Conservation (phyloP, 2,113 vertebrate genomes). For the Trichomycterus rosablanca region DNA sequence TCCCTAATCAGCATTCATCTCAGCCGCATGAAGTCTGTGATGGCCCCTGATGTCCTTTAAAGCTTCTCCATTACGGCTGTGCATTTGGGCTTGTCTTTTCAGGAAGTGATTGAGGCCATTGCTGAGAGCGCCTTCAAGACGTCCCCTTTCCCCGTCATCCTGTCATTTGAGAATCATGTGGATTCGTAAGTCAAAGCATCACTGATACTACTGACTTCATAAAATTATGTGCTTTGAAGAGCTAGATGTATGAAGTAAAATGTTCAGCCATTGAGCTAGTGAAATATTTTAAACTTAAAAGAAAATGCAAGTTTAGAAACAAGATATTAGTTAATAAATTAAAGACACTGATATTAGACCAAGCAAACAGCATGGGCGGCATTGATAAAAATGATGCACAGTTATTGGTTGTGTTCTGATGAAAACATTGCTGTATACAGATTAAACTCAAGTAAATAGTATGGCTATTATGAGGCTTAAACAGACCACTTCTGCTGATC, state of each 20-base stretch:
- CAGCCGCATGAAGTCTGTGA: neutral
- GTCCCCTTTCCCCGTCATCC: slow-evolving; percentile 88
- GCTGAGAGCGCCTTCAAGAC: slow-evolving; percentile 98
- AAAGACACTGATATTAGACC: too few species aligned
- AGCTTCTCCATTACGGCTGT: slow-evolving; percentile 1
- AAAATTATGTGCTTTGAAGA: neutral
- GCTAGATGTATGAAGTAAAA: too few species aligned
- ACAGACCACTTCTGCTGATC: neutral
- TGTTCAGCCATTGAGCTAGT: neutral
- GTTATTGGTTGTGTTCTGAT: too few species aligned
- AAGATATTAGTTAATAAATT: too few species aligned
- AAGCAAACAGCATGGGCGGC: too few species aligned
- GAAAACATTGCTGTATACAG: too few species aligned
- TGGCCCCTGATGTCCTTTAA: neutral
- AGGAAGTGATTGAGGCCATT: slow-evolving; percentile 98
- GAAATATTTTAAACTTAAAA: too few species aligned
- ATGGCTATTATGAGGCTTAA: neutral
- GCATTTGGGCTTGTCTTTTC: slow-evolving; percentile 36
- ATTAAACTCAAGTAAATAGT: too few species aligned
- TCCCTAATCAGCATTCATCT: slow-evolving; percentile 14
- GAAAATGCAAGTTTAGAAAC: too few species aligned
- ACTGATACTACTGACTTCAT: neutral
- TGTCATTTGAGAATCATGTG: slow-evolving; percentile 98
- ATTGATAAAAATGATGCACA: too few species aligned
- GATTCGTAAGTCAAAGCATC: slow-evolving; percentile 85